phyloP scores from a whole-genome alignment of 2,113 vertebrate species.

The Steatornis caripensis region DNA sequence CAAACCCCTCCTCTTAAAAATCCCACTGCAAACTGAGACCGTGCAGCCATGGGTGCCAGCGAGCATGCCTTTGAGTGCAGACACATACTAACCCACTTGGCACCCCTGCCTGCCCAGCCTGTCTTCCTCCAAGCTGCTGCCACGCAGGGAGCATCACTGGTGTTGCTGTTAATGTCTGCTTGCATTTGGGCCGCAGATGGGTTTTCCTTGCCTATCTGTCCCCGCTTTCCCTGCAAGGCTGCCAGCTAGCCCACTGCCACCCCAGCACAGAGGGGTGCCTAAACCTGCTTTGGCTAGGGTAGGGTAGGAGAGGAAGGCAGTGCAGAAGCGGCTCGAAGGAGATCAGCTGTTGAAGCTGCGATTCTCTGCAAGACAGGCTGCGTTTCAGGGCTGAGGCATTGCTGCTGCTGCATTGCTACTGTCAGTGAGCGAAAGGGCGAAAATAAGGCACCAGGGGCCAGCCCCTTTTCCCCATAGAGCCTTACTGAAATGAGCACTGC shows the following conservation, averaged over 20 bases:
- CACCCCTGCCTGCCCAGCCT: neutral
- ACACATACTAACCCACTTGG: neutral
- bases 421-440: neutral
- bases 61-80: neutral
- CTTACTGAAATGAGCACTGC: neutral
- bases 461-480: neutral
- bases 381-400: neutral
- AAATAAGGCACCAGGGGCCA: neutral
- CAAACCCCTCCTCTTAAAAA: neutral
- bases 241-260: neutral
- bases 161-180: neutral
- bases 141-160: neutral
- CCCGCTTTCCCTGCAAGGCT: neutral
- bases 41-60: neutral
- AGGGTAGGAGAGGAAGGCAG: neutral
- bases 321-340: accelerated
- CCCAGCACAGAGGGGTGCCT: accelerated
- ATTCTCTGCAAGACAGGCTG: neutral
- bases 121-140: constrained; percentile 13
- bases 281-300: neutral
- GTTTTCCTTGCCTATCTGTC: neutral
- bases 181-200: neutral
- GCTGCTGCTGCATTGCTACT: neutral
- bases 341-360: neutral
- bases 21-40: constrained; percentile 34